Evolutionary conservation across 2,797 vertebrate species (phyloP).

Genomic region (Setipinna tenuifilis): DNA sequence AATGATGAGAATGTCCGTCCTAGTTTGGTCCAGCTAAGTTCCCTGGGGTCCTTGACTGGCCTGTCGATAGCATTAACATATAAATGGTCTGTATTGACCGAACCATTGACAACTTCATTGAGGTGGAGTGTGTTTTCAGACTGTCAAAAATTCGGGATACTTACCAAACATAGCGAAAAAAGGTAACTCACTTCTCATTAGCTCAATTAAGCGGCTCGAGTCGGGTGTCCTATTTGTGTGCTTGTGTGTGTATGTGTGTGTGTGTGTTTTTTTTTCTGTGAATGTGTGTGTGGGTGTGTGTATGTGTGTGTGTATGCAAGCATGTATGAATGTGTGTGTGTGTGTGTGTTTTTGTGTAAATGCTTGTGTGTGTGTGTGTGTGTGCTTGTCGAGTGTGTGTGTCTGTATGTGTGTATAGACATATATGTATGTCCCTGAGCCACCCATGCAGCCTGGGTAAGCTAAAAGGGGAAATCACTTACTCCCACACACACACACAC

Average conservation of each 20-base stretch:
- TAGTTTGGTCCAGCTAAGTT: slow-evolving; percentile 42
- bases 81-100: slow-evolving; percentile 38
- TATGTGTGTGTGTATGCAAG: neutral
- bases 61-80: slow-evolving; percentile 51
- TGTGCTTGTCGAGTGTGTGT: no score
- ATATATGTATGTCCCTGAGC: neutral
- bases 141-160: neutral
- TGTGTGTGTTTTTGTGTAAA: no score
- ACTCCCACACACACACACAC: neutral
- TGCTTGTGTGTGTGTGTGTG: no score
- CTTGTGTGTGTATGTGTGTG: neutral
- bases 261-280: neutral
- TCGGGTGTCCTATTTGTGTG: slow-evolving; percentile 3
- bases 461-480: neutral
- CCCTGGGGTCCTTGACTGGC: slow-evolving; percentile 44
- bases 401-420: no score
- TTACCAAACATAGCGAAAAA: neutral
- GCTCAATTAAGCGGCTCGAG: neutral
- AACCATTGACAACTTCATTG: neutral
- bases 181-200: slow-evolving; percentile 14
- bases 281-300: slow-evolving; percentile 29
- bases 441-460: neutral
- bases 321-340: no score
- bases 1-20: slow-evolving; percentile 36
- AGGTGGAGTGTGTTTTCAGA: neutral